Evolutionary conservation across 1,140 invertebrate genomes (phyloP).

Genomic region (Trichoplusia ni): DNA sequence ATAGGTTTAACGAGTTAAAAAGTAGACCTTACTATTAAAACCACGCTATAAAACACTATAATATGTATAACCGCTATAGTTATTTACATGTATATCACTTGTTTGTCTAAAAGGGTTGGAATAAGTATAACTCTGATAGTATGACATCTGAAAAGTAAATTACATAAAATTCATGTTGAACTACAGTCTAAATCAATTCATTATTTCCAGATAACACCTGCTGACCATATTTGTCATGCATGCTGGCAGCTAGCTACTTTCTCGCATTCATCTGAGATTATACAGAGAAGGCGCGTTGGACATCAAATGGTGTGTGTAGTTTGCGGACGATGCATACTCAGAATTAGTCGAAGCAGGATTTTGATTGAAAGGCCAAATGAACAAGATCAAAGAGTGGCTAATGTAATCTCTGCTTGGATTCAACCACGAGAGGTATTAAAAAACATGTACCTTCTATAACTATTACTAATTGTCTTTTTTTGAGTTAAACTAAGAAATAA

Average conservation of each 20-base stretch:
- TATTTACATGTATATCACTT: background rate
- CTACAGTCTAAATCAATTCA: background rate
- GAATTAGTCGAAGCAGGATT: slow-evolving; percentile 1
- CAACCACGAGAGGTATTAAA: slow-evolving; percentile 6
- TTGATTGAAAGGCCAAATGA: slow-evolving; percentile 3
- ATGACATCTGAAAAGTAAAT: background rate
- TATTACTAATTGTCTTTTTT: background rate
- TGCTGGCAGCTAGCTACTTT: slow-evolving; percentile 1
- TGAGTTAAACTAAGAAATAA: background rate
- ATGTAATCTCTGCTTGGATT: slow-evolving; percentile 1
- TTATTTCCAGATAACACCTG: slow-evolving; percentile 13
- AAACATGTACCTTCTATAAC: background rate
- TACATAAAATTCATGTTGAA: background rate
- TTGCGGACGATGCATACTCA: slow-evolving; percentile 1
- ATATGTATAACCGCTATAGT: background rate
- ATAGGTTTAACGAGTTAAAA: background rate
- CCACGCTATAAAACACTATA: background rate
- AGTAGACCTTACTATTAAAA: background rate
- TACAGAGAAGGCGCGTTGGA: background rate
- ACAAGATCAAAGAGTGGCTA: background rate
- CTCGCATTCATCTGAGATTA: background rate
- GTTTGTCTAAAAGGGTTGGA: background rate
- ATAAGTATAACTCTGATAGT: background rate
- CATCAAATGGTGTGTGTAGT: slow-evolving; percentile 1
- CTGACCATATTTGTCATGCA: slow-evolving; percentile 4